phyloP scores from a whole-genome alignment of 2,797 vertebrate genomes.

The Chrosomus eos region DNA sequence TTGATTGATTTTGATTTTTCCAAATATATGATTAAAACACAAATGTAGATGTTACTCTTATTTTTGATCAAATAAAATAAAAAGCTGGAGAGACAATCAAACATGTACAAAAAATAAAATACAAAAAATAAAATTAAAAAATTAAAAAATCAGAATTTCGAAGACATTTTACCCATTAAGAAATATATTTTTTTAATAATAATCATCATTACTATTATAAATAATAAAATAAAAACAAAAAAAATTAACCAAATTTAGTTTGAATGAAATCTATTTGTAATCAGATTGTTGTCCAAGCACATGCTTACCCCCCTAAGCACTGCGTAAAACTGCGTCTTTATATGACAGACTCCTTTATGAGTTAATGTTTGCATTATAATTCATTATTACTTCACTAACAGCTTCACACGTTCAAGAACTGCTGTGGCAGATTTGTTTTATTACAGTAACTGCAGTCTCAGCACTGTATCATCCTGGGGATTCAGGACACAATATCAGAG shows the following conservation, averaged over 20 bases:
- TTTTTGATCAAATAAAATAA: not conserved
- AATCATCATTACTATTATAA: not conserved
- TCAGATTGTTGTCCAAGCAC: not conserved
- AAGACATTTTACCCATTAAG: not conserved
- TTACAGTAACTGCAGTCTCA: slow-evolving; percentile 13
- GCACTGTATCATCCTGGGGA: not conserved
- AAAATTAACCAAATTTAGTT: not conserved
- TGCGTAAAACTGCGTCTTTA: not conserved
- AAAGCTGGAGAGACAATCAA: not conserved
- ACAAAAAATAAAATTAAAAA: no score
- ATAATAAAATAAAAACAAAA: not conserved
- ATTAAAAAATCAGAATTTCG: no score
- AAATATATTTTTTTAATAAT: not conserved
- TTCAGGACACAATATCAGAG: slow-evolving; percentile 37
- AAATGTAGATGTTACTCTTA: not conserved
- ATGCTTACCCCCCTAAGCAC: not conserved
- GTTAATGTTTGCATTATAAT: not conserved
- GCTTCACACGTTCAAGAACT: not conserved
- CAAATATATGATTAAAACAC: not conserved
- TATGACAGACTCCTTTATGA: not conserved
- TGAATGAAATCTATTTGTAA: not conserved
- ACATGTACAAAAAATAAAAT: not conserved
- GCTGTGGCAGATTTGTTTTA: slow-evolving; percentile 13
- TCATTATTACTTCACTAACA: not conserved
- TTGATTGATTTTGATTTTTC: not conserved